Evolutionary conservation across 2,113 vertebrate species (phyloP).

Genomic region (Centropristis striata): DNA sequence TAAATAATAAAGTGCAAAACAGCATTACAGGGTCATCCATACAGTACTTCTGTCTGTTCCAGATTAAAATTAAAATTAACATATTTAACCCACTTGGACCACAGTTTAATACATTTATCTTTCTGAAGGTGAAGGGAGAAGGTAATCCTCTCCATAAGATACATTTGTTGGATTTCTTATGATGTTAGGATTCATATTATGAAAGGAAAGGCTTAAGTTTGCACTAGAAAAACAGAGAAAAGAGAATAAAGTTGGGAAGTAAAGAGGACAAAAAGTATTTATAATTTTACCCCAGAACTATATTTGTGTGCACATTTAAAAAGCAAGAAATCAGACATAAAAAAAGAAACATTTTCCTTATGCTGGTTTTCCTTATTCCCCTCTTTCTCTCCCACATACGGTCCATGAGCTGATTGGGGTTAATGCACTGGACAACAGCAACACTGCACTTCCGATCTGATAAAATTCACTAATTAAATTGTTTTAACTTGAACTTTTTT

Average conservation of each 20-base stretch:
- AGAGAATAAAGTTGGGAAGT: not conserved
- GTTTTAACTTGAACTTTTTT: too few species aligned
- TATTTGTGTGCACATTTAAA: not conserved
- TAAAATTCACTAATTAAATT: not conserved
- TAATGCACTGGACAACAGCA: slow-evolving; percentile 78
- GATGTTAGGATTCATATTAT: too few species aligned
- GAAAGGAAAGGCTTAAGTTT: too few species aligned
- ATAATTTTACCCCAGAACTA: slow-evolving; percentile 51
- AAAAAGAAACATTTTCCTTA: slow-evolving; percentile 12
- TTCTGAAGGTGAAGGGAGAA: too few species aligned
- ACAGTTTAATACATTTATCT: too few species aligned
- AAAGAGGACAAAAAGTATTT: slow-evolving; percentile 20
- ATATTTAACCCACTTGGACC: too few species aligned
- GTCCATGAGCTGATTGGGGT: slow-evolving; percentile 78
- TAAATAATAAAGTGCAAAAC: too few species aligned
- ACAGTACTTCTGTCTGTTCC: too few species aligned
- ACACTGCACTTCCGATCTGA: slow-evolving; percentile 75
- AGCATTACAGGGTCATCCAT: too few species aligned
- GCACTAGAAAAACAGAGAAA: slow-evolving; percentile 3
- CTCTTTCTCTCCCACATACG: slow-evolving; percentile 39
- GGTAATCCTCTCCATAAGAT: too few species aligned
- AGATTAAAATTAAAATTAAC: too few species aligned
- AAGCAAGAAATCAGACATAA: not conserved
- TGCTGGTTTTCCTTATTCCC: not conserved
- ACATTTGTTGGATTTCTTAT: not conserved